Base-by-base conservation (phyloP, 2,113 vertebrate genomes). In the Heterocephalus glaber region DNA sequence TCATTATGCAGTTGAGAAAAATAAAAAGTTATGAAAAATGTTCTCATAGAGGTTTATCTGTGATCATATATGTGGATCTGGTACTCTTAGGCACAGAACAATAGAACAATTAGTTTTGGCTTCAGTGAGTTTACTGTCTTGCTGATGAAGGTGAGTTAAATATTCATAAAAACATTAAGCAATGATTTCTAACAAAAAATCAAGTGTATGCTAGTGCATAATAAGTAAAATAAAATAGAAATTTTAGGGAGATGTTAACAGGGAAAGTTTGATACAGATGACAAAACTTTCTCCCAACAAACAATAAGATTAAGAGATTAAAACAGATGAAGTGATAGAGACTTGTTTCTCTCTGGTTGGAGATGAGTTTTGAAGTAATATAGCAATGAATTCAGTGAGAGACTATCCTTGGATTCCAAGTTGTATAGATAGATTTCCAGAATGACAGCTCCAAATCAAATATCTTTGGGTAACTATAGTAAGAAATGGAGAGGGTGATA, bases 101-200 rank as follows among this genome's bases (percentile, higher is more conserved):
- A 76, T 3, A 56, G 8, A 47, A 44, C 44, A 4, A 52, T n/a
- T 49, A 24, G 22, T n/a, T 60, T 80, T 80, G 14, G 24, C 16
- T 77, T 82, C n/a, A 79, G 0, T 81, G 20, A 60, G 3, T 16
- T 89, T 82, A 41, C 33, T n/a, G 16, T 56, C 12, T 86, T 81
- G 26, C 49, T 81, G 35, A 44, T 44, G 54, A 86, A 35, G 11
- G 7, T 79, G 12, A 41, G 14, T 26, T 92, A 52, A 54, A 83
- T 63, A 80, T 61, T 35, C 77, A 47, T 66, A 14, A 52, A 82
- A 35, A 41, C 41, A 1, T 70, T 61, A 82, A 63, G 14, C 13
- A 90, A 81, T n/a, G 60, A 86, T 86, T 82, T 94, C 28, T 86
- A 79, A 35, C 24, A 82, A 74, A 49, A 92, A 83, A 54, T 2